Evolutionary conservation across 1,140 invertebrate species (phyloP).

Genomic region (Hylaeus anthracinus): DNA sequence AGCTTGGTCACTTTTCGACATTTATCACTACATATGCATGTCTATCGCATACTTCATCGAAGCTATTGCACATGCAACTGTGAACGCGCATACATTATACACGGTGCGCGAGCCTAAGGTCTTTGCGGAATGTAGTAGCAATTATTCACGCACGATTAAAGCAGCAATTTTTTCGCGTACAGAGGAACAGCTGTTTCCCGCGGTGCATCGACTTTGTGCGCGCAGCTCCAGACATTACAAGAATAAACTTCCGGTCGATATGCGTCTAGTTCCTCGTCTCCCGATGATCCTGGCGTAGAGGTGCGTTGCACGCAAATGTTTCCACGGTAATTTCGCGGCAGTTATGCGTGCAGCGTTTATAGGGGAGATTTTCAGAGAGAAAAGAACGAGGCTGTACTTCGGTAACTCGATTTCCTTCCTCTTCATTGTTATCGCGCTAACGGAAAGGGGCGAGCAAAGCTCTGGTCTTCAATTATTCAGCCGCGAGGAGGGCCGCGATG

Average conservation of each 20-base stretch:
- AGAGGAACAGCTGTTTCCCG: constrained; percentile 40
- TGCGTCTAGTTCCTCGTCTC: constrained; percentile 20
- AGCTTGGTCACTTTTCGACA: background rate
- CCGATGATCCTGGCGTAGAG: background rate
- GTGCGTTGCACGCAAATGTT: background rate
- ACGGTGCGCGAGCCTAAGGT: constrained; percentile 15
- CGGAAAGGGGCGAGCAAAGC: no score
- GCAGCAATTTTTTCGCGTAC: constrained; percentile 32
- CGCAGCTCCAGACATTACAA: constrained; percentile 12
- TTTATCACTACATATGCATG: background rate
- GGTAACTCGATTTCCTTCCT: constrained; percentile 3
- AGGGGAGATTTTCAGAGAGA: background rate
- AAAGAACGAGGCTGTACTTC: background rate
- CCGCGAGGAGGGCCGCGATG: background rate
- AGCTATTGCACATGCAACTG: background rate
- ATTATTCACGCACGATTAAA: constrained; percentile 56
- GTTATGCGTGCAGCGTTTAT: constrained; percentile 22
- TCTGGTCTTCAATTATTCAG: background rate
- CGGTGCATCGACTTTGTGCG: background rate
- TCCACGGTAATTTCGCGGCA: constrained; percentile 8
- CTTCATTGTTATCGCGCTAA: constrained; percentile 13
- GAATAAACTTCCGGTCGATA: constrained; percentile 54
- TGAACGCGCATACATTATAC: background rate
- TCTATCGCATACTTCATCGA: background rate
- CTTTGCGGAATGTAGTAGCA: constrained; percentile 44